A percentile compares a stretch with the other conserved stretches of the same genome.
phyloP scores from a whole-genome alignment of 2,888 invertebrate genomes.

The Panopea generosa region DNA sequence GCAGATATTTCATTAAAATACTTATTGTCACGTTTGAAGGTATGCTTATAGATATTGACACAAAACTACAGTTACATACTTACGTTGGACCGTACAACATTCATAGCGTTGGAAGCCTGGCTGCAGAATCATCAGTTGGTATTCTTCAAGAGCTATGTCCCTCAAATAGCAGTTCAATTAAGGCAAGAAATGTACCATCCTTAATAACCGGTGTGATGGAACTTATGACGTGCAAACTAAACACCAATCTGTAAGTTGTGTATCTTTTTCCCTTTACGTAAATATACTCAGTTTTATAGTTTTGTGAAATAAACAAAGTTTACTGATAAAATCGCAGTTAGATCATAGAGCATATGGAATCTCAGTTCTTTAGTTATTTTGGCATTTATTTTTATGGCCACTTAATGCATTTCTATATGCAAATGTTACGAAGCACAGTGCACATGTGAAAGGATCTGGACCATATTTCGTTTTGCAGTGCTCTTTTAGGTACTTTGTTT shows the following conservation, averaged over 20 bases:
- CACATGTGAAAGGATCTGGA: too few species aligned
- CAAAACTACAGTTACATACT: conserved; percentile 35
- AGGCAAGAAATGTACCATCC: conserved; percentile 30
- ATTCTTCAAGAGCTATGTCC: conserved; percentile 11
- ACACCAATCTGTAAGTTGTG: conserved; percentile 23
- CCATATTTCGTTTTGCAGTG: too few species aligned
- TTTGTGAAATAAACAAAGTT: too few species aligned
- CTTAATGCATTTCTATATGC: too few species aligned
- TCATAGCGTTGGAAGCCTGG: conserved; percentile 20
- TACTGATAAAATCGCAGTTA: too few species aligned
- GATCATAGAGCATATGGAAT: too few species aligned
- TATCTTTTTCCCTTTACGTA: too few species aligned
- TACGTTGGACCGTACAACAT: conserved; percentile 20
- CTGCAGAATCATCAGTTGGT: conserved; percentile 45
- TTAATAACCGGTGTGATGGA: conserved; percentile 25
- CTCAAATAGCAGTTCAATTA: conserved; percentile 25
- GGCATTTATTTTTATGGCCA: too few species aligned
- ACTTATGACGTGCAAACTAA: conserved; percentile 29
- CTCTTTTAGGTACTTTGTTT: too few species aligned
- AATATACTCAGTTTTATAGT: too few species aligned
- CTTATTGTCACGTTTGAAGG: conserved; percentile 37
- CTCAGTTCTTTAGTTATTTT: too few species aligned
- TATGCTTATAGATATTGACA: conserved; percentile 35
- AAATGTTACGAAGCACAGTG: too few species aligned
- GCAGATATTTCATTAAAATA: conserved; percentile 27